Conservation (phyloP, 2,888 invertebrate genomes). For the Salpingus planirostris region DNA sequence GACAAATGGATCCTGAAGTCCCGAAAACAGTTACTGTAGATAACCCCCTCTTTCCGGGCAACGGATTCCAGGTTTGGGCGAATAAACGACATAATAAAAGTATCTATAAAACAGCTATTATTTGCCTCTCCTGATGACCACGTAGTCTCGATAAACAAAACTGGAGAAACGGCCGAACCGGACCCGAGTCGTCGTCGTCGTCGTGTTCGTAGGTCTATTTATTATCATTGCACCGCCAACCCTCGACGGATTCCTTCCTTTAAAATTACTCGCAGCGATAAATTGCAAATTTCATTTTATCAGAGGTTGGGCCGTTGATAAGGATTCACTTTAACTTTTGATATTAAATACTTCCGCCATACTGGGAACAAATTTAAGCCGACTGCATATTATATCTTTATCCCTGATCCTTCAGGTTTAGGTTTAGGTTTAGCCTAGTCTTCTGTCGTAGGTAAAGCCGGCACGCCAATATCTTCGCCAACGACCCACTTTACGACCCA, state of each 20-base stretch:
- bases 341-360: constrained; percentile 31
- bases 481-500: too few relatives aligned
- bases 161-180: constrained; percentile 13
- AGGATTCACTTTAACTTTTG: constrained; percentile 34
- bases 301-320: constrained; percentile 32
- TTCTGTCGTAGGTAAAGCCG: too few relatives aligned
- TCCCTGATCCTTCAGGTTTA: too few relatives aligned
- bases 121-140: constrained; percentile 23
- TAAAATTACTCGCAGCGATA: constrained; percentile 14
- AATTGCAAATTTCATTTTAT: constrained; percentile 24
- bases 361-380: too few relatives aligned
- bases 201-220: too few relatives aligned
- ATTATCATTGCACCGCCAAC: constrained; percentile 11
- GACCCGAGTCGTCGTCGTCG: neutral
- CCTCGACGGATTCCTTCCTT: constrained; percentile 15
- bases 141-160: constrained; percentile 20
- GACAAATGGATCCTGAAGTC: constrained; percentile 28
- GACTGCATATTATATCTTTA: too few relatives aligned
- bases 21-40: constrained; percentile 21
- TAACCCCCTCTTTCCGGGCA: too few relatives aligned
- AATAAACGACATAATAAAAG: constrained; percentile 30
- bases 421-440: too few relatives aligned
- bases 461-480: too few relatives aligned
- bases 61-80: constrained; percentile 21
- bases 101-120: constrained; percentile 32